Conservation (phyloP, 1,140 invertebrate genomes). For the Ceratoteleas bidentatus region DNA sequence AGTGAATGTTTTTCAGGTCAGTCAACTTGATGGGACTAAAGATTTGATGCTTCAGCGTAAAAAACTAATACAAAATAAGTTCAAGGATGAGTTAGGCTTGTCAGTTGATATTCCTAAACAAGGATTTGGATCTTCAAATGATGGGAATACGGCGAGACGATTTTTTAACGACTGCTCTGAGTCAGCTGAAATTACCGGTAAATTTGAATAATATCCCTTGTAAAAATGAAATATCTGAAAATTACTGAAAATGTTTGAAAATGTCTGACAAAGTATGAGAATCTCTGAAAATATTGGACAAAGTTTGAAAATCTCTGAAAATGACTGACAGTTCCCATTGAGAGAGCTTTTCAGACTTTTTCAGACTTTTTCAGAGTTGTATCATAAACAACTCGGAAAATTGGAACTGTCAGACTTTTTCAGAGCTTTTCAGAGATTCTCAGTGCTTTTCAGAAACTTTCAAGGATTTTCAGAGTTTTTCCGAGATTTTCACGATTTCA, state of each 20-base stretch:
- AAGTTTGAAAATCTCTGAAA: too few relatives aligned
- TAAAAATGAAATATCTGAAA: not conserved
- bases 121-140: constrained; percentile 7
- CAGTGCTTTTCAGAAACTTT: too few relatives aligned
- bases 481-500: too few relatives aligned
- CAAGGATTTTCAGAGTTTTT: too few relatives aligned
- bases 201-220: constrained; percentile 1
- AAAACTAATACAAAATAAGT: constrained; percentile 1
- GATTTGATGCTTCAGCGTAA: not conserved
- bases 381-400: too few relatives aligned
- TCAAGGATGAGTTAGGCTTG: not conserved
- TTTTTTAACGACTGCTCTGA: not conserved
- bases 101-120: constrained; percentile 9
- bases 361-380: too few relatives aligned
- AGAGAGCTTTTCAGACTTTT: too few relatives aligned
- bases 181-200: constrained; percentile 12
- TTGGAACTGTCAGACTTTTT: too few relatives aligned
- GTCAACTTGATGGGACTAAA: constrained; percentile 7
- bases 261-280: not conserved
- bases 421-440: too few relatives aligned
- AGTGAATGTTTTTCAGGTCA: not conserved
- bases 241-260: not conserved
- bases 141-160: not conserved
- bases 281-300: not conserved
- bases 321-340: too few relatives aligned